Evolutionary conservation across 2,113 vertebrate species (phyloP).

Genomic region (Sigmodon hispidus): DNA sequence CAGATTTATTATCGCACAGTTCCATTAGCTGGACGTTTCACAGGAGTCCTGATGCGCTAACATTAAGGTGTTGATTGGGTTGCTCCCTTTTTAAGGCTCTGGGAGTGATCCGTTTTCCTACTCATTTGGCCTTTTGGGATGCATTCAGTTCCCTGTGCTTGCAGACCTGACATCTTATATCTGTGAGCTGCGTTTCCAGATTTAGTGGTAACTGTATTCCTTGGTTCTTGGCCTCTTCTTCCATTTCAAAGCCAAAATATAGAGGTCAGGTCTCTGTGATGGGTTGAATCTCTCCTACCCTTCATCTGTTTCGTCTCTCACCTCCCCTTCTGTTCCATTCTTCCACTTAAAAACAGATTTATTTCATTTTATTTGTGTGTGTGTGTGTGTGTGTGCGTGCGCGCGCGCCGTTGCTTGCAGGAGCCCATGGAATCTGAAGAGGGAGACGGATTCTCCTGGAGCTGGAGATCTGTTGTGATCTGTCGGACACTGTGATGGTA

Average conservation of each 20-base stretch:
- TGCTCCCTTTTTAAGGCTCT: not conserved
- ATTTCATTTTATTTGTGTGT: not conserved
- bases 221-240: not conserved
- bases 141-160: not conserved
- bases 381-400: not conserved
- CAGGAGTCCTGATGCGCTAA: not conserved
- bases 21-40: not conserved
- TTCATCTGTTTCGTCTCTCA: not conserved
- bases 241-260: not conserved
- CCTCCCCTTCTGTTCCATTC: not conserved
- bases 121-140: not conserved
- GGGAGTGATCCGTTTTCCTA: not conserved
- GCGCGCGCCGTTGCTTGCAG: not conserved
- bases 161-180: not conserved
- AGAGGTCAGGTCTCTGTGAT: not conserved
- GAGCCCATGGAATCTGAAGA: not conserved
- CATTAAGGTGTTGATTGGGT: not conserved
- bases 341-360: not conserved
- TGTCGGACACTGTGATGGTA: too few species aligned
- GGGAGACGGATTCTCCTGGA: not conserved
- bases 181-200: not conserved
- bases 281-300: not conserved
- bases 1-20: not conserved
- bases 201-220: not conserved
- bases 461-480: not conserved